Conservation (phyloP, 1,140 invertebrate species). For the Drosophila bocqueti region DNA sequence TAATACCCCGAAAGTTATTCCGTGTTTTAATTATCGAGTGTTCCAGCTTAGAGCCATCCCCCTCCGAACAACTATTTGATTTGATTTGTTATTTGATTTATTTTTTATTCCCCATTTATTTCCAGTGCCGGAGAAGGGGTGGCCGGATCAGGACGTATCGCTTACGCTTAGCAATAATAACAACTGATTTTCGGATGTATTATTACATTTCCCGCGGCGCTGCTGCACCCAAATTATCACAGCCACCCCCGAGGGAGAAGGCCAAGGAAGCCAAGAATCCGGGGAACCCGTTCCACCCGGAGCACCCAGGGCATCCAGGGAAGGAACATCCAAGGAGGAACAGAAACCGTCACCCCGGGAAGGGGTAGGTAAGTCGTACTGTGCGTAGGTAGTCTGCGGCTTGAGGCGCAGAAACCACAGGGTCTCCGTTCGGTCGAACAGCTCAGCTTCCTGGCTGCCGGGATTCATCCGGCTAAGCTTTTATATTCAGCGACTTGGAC, state of each 20-base stretch:
- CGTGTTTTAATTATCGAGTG: too few relatives aligned
- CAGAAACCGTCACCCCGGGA: constrained; percentile 8
- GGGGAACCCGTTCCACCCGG: neutral
- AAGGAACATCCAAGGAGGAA: neutral
- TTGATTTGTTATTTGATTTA: neutral
- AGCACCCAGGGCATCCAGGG: neutral
- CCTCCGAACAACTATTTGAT: too few relatives aligned
- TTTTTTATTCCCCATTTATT: neutral
- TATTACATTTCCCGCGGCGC: constrained; percentile 77
- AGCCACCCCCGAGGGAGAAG: constrained; percentile 55
- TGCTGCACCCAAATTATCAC: constrained; percentile 76
- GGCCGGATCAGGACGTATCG: constrained; percentile 57
- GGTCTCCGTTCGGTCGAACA: constrained; percentile 17
- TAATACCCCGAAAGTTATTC: too few relatives aligned
- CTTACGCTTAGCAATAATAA: constrained; percentile 80
- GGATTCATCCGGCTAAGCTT: constrained; percentile 8
- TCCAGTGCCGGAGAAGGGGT: constrained; percentile 29
- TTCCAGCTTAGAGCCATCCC: too few relatives aligned
- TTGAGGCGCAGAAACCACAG: constrained; percentile 37
- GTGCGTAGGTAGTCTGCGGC: constrained; percentile 4
- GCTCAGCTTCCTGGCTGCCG: constrained; percentile 26
- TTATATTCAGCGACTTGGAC: constrained; percentile 12
- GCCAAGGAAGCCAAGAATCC: neutral
- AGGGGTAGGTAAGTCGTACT: constrained; percentile 6
- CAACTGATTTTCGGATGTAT: constrained; percentile 82